Evolutionary conservation across 2,113 vertebrate species (phyloP), one percentile per base, ranked within the genome.

Genomic region (Petromus typicus): DNA sequence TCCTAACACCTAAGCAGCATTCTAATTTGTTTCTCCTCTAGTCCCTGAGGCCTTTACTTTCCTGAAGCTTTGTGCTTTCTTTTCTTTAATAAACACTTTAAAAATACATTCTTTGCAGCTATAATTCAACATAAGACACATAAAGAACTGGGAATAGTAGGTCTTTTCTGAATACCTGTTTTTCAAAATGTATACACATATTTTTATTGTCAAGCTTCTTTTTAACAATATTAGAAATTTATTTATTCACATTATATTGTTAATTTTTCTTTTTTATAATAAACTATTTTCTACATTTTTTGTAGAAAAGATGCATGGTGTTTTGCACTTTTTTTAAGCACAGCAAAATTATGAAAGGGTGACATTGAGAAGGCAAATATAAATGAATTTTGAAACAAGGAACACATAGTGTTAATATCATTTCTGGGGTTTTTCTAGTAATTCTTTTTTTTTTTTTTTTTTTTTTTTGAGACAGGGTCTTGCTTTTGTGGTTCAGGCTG

Each of bases 1-100:
- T 83, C 93, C 85, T 96, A 98, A 97, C 91, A 97, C 89, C 85
- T 86, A 98, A 98, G 91, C 97, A 97, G 80, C 93, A 94, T 97
- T 98, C 96, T 98, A 71, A 97, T 97, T 98, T 98, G 93, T 98
- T 96, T 98, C 61, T 95, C 89, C 97, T 96, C 27, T 51, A 94
- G 92, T 98, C 98, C 97, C 97, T 90, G n/a, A 88, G 97, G 98
- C 95, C 97, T 97, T 98, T 97, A 93, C 95, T 98, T 98, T 98
- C 97, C 96, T 97, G 94, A 97, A 98, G 93, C 96, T 95, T 97
- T 97, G 85, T 97, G 69, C 69, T 80, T 98, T 95, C 89, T 92
- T 94, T 98, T 93, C 87, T 97, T 98, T 97, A 98, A 98, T 98
- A 97, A 98, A 90, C 95, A 96, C 94, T 98, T 98, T 95, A 97